Evolutionary conservation across 1,140 invertebrate genomes (phyloP).

Genomic region (Galleria mellonella): DNA sequence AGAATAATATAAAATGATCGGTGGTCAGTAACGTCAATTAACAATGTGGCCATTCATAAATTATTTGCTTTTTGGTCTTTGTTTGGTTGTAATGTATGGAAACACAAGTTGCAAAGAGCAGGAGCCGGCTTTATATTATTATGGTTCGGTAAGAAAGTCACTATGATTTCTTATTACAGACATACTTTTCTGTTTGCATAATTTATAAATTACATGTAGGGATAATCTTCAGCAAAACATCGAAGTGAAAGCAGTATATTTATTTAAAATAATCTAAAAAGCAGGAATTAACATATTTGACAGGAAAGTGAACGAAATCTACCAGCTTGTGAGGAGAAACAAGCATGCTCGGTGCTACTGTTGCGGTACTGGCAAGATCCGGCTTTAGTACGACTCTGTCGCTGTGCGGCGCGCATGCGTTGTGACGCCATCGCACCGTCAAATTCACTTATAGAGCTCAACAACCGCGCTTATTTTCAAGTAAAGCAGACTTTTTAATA

Average conservation of each 20-base stretch:
- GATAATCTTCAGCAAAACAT: too few species aligned
- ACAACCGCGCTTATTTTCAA: conserved; percentile 53
- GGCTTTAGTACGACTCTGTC: conserved; percentile 48
- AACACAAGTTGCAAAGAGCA: conserved; percentile 23
- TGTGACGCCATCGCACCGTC: conserved; percentile 30
- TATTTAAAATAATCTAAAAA: conserved; percentile 4
- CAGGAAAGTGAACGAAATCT: conserved; percentile 56
- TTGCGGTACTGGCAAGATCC: conserved; percentile 47
- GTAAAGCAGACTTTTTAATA: conserved; percentile 11
- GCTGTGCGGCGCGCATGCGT: conserved; percentile 37
- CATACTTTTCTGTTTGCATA: too few species aligned
- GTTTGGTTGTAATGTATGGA: conserved; percentile 1
- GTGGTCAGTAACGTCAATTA: not conserved
- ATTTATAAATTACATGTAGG: too few species aligned
- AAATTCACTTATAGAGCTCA: conserved; percentile 25
- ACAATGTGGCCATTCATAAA: conserved; percentile 15
- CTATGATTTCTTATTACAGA: too few species aligned
- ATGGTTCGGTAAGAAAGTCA: conserved; percentile 50
- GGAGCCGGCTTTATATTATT: conserved; percentile 46
- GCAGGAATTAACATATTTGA: conserved; percentile 13
- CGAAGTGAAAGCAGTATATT: too few species aligned
- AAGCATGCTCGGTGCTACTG: conserved; percentile 44
- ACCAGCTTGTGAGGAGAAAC: conserved; percentile 23
- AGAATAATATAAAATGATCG: not conserved
- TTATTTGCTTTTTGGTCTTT: not conserved